Evolutionary conservation across 1,140 invertebrate genomes (phyloP).

Genomic region (Ylistrum balloti): DNA sequence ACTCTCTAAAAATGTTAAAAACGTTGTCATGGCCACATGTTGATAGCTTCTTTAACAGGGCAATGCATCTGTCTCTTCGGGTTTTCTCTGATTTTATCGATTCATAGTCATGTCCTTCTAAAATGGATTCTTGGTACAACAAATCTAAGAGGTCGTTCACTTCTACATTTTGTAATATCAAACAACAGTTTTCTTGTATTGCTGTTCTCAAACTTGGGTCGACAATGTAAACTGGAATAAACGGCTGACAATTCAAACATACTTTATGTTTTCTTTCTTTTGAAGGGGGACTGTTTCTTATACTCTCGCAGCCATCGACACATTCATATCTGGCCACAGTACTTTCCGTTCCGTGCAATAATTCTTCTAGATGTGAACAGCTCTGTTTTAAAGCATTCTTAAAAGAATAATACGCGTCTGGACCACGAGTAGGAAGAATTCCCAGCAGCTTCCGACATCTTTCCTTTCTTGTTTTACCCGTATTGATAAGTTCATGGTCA

Average conservation of each 20-base stretch:
- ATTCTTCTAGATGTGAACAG: no score
- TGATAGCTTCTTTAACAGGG: neutral
- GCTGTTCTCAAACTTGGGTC: neutral
- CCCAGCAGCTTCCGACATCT: no score
- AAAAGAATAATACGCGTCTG: neutral
- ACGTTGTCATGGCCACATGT: neutral
- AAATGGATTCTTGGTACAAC: neutral
- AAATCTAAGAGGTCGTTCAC: neutral
- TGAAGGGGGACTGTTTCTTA: neutral
- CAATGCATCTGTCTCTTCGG: conserved; percentile 23
- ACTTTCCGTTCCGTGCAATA: neutral
- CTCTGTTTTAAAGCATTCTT: no score
- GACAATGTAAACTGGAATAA: no score
- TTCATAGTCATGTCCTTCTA: conserved; percentile 6
- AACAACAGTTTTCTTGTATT: conserved; percentile 10
- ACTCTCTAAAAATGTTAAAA: neutral
- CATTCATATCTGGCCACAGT: neutral
- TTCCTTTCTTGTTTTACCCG: neutral
- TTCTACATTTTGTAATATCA: conserved; percentile 38
- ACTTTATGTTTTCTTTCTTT: neutral
- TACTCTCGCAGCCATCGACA: neutral
- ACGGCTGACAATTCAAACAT: no score
- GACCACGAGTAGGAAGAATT: neutral
- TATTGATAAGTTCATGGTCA: neutral
- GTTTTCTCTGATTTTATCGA: neutral